Conservation (phyloP, 1,140 invertebrate genomes). For the Drosophila ironensis region DNA sequence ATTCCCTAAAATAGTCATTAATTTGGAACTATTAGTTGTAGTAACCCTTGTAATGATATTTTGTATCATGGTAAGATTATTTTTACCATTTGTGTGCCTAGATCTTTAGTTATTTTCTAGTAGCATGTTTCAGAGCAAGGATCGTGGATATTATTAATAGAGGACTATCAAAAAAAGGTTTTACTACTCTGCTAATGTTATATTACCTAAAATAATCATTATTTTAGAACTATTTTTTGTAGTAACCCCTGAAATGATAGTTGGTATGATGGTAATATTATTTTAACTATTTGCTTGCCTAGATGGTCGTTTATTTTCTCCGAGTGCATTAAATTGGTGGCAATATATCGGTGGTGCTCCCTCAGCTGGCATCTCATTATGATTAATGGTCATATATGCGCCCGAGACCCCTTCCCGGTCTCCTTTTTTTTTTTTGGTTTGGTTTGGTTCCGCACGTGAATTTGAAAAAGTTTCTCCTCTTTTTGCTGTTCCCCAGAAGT, state of each 20-base stretch:
- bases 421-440: background rate
- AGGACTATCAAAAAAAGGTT: no score
- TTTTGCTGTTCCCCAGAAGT: background rate
- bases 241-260: no score
- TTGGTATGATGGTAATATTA: background rate
- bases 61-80: no score
- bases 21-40: no score
- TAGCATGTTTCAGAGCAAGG: no score
- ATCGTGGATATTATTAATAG: no score
- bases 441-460: slow-evolving; percentile 1
- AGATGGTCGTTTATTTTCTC: no score
- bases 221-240: background rate
- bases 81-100: no score
- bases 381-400: slow-evolving; percentile 27
- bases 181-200: no score
- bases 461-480: background rate
- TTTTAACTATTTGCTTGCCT: background rate
- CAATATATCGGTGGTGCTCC: background rate
- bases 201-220: background rate
- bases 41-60: no score
- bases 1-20: no score
- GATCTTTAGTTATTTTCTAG: no score
- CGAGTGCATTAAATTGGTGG: background rate
- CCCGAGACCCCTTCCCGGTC: background rate
- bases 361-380: slow-evolving; percentile 31